Percentiles rank a stretch among this genome's conserved stretches.
Evolutionary conservation across 2,113 vertebrate species (phyloP).

Genomic region (Urocitellus parryii): DNA sequence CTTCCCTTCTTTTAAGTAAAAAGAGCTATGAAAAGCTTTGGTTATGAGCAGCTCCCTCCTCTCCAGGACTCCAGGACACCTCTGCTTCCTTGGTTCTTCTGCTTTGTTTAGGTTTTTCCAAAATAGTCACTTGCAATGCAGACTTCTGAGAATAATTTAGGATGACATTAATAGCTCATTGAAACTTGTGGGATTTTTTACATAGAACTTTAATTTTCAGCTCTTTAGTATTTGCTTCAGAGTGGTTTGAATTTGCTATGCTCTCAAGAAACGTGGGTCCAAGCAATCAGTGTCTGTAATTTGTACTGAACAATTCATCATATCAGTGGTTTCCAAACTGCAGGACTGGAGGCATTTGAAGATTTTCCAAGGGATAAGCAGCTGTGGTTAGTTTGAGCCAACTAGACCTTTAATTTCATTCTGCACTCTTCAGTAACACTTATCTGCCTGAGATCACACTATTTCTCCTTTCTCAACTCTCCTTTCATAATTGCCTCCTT

Average conservation of each 20-base stretch:
- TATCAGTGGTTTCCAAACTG: not conserved
- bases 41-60: not conserved
- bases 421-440: not conserved
- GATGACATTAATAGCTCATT: constrained; percentile 14
- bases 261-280: not conserved
- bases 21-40: not conserved
- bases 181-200: not conserved
- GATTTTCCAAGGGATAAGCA: not conserved
- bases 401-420: not conserved
- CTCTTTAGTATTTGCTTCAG: not conserved
- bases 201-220: constrained; percentile 34
- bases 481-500: not conserved
- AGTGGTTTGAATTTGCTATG: not conserved
- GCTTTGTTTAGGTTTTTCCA: constrained; percentile 13
- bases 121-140: not conserved
- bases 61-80: not conserved
- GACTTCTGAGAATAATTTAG: constrained; percentile 55
- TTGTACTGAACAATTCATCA: not conserved
- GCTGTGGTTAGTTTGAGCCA: not conserved
- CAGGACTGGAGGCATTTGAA: not conserved
- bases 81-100: not conserved
- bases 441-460: not conserved
- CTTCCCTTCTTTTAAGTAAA: not conserved
- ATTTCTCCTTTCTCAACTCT: not conserved
- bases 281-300: not conserved